Percentiles rank a stretch among this genome's conserved stretches.
Evolutionary conservation across 2,888 invertebrate genomes (phyloP).

Genomic region (Pyrochroa serraticornis): DNA sequence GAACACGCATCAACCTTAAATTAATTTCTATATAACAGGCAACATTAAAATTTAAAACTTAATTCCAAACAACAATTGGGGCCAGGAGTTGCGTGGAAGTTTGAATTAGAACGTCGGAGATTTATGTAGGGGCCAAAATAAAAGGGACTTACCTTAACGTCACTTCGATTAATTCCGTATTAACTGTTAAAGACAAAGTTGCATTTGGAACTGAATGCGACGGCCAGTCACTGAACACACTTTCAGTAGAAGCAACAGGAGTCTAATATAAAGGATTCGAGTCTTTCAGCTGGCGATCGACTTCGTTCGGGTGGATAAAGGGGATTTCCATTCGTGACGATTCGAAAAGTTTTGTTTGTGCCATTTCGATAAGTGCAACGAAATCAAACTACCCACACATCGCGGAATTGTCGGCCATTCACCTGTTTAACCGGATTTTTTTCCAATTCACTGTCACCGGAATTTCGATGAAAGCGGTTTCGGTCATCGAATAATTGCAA

Average conservation of each 20-base stretch:
- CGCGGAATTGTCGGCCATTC: no score
- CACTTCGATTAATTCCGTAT: no score
- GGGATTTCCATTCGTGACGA: constrained; percentile 17
- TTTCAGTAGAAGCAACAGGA: constrained; percentile 22
- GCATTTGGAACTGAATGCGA: constrained; percentile 4
- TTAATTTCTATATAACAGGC: constrained; percentile 15
- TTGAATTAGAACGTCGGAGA: constrained; percentile 5
- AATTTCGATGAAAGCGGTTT: no score
- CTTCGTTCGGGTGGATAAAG: constrained; percentile 11
- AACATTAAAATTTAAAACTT: constrained; percentile 19
- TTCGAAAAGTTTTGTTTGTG: constrained; percentile 10
- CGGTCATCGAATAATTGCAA: no score
- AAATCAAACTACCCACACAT: constrained; percentile 1
- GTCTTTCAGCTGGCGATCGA: neutral
- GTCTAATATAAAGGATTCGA: constrained; percentile 22
- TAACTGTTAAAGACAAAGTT: neutral
- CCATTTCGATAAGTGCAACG: neutral
- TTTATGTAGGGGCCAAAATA: constrained; percentile 2
- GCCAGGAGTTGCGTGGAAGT: constrained; percentile 10
- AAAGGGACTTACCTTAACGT: constrained; percentile 7
- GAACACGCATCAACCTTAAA: constrained; percentile 11
- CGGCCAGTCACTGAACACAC: constrained; percentile 7
- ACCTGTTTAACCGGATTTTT: no score
- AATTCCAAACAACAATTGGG: constrained; percentile 16
- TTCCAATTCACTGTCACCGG: no score